phyloP scores from a whole-genome alignment of 1,140 invertebrate species.

The Hyposmocoma kahamanoa region DNA sequence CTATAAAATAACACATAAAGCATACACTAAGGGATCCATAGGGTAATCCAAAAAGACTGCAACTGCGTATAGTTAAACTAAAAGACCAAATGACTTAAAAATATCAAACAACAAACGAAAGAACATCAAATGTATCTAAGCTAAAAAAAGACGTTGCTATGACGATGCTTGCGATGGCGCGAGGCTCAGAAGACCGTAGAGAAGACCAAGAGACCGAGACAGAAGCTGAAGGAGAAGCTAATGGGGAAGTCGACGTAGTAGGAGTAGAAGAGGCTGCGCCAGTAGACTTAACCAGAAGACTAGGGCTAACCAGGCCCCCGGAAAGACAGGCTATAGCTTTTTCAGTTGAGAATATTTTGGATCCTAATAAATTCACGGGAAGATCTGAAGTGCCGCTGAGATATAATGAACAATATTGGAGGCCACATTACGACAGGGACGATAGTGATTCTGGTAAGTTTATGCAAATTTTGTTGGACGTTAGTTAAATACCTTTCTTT shows the following conservation, averaged over 20 bases:
- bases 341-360: conserved; percentile 93
- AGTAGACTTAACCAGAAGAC: conserved; percentile 53
- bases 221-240: conserved; percentile 41
- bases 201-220: conserved; percentile 40
- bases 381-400: conserved; percentile 50
- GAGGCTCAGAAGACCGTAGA: conserved; percentile 51
- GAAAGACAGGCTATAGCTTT: conserved; percentile 78
- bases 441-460: conserved; percentile 75
- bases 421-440: conserved; percentile 74
- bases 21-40: too few species aligned
- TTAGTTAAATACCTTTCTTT: too few species aligned
- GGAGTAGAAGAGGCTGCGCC: conserved; percentile 64
- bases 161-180: conserved; percentile 70
- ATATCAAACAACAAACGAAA: background rate
- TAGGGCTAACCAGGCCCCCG: conserved; percentile 54
- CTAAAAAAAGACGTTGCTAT: conserved; percentile 46
- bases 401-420: conserved; percentile 74
- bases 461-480: too few species aligned
- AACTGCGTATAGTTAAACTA: too few species aligned
- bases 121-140: background rate
- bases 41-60: too few species aligned
- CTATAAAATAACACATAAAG: too few species aligned
- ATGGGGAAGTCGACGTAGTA: conserved; percentile 60
- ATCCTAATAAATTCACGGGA: conserved; percentile 92
- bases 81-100: too few species aligned